phyloP scores from a whole-genome alignment of 2,888 invertebrate genomes.

The Heliconius ethilla region DNA sequence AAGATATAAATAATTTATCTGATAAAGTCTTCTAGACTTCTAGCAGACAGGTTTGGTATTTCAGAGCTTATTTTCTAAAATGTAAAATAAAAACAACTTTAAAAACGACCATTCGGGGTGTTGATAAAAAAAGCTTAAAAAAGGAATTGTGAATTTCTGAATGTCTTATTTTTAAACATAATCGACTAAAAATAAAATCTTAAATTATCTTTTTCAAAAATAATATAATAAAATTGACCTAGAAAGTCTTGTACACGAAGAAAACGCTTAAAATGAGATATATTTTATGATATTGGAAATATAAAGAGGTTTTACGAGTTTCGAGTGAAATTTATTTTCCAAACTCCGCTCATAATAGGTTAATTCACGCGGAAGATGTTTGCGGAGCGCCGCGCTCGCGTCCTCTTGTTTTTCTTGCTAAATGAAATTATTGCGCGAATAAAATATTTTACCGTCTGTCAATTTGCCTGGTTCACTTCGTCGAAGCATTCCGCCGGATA shows the following conservation, averaged over 20 bases:
- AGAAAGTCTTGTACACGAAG: background rate
- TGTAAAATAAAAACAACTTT: too few relatives aligned
- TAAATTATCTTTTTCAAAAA: background rate
- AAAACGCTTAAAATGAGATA: conserved; percentile 13
- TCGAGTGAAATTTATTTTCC: conserved; percentile 68
- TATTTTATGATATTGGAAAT: conserved; percentile 47
- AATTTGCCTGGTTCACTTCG: conserved; percentile 70
- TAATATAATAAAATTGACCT: background rate
- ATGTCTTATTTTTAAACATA: background rate
- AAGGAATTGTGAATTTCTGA: background rate
- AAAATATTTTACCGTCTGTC: conserved; percentile 82
- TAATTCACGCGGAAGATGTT: conserved; percentile 78
- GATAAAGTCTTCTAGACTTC: too few relatives aligned
- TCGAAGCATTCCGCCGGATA: conserved; percentile 70
- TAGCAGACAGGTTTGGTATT: too few relatives aligned
- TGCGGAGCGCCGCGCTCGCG: conserved; percentile 57
- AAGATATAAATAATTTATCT: too few relatives aligned
- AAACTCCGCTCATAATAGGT: conserved; percentile 74
- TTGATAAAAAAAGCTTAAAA: background rate
- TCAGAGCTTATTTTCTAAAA: too few relatives aligned
- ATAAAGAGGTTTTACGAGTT: conserved; percentile 61
- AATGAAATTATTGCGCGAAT: conserved; percentile 79
- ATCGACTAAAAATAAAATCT: background rate
- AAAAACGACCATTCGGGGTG: too few relatives aligned
- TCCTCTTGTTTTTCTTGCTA: conserved; percentile 74